Percentiles rank a stretch among this genome's conserved stretches.
Evolutionary conservation across 2,888 invertebrate genomes (phyloP).

Genomic region (Elegia similella): DNA sequence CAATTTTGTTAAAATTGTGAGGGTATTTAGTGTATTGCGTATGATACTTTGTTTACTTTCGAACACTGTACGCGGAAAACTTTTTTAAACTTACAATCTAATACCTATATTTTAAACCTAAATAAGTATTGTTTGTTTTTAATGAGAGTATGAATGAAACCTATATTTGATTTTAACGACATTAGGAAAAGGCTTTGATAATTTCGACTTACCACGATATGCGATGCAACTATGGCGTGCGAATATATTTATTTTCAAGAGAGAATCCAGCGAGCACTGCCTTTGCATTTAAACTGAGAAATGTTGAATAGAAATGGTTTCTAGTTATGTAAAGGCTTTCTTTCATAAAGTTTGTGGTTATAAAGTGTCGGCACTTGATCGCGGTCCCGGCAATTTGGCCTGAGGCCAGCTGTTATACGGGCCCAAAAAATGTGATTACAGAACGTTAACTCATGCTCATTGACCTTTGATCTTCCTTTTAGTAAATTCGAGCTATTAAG

Average conservation of each 20-base stretch:
- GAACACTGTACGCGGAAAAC: no score
- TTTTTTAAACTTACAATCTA: no score
- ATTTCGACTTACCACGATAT: neutral
- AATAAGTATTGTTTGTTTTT: no score
- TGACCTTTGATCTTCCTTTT: no score
- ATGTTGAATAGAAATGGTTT: constrained; percentile 10
- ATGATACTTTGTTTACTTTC: no score
- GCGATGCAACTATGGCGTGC: neutral
- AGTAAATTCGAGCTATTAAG: no score
- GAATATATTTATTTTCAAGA: neutral
- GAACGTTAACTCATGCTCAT: neutral
- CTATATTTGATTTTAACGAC: no score
- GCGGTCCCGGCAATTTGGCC: constrained; percentile 50
- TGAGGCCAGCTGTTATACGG: constrained; percentile 51
- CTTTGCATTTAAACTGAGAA: constrained; percentile 8
- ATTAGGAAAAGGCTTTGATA: no score
- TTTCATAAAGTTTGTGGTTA: constrained; percentile 63
- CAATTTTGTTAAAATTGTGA: no score
- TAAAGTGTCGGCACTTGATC: constrained; percentile 56
- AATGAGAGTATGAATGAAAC: no score
- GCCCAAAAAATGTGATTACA: constrained; percentile 4
- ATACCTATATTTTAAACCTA: no score
- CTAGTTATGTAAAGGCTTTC: constrained; percentile 34
- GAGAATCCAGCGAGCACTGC: neutral
- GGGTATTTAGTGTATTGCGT: no score